Conservation (phyloP, 2,113 vertebrate genomes). For the Dicerorhinus sumatrensis region DNA sequence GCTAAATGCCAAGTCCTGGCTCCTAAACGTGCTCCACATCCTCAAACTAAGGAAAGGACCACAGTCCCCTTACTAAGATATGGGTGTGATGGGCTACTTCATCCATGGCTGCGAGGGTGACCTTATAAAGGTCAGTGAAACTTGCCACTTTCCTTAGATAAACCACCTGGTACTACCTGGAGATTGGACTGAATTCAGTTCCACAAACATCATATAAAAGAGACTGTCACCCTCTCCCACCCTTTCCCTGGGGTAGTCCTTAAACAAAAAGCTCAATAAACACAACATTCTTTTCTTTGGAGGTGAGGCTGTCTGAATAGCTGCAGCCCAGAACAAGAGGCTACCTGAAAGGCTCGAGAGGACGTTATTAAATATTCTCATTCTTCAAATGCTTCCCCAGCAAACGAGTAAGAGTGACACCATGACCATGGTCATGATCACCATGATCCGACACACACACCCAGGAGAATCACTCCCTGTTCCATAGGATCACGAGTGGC, state of each 20-base stretch:
- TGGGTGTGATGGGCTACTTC: background rate
- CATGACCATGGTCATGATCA: background rate
- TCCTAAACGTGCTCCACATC: background rate
- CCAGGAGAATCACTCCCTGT: background rate
- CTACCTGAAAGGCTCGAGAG: background rate
- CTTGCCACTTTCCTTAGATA: constrained; percentile 20
- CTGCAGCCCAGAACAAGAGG: background rate
- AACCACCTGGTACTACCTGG: background rate
- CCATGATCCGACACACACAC: background rate
- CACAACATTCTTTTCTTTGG: constrained; percentile 1
- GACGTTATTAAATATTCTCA: background rate
- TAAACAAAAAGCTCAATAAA: constrained; percentile 50
- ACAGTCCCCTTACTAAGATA: background rate
- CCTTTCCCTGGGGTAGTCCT: background rate
- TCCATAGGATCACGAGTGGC: background rate
- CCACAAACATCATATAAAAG: background rate
- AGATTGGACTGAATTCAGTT: background rate
- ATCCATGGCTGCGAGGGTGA: background rate
- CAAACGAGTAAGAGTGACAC: background rate
- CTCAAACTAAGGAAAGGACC: background rate
- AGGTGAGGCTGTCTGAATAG: background rate
- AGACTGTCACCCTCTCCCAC: background rate
- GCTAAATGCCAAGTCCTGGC: background rate
- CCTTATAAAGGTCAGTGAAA: background rate
- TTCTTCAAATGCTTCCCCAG: background rate